Evolutionary conservation across 2,888 invertebrate genomes (phyloP), one percentile per base, ranked within the genome.

Genomic region (Andrena camellia): DNA sequence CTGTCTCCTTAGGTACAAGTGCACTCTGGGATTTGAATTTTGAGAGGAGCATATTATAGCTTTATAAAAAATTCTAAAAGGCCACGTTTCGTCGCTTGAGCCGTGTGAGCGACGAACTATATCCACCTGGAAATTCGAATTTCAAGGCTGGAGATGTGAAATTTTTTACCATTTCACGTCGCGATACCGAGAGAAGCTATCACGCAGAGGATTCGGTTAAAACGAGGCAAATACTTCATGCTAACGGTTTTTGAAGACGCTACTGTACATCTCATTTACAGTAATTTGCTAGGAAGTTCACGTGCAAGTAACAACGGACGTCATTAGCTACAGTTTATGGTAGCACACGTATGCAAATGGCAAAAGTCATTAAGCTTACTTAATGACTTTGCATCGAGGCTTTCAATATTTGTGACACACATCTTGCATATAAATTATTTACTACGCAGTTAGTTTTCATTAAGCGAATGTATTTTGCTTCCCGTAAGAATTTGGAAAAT

Each of bases 151-250:
- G 20, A 31, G 70, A 52, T 26, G 42, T 42, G 42, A 17, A 42
- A 42, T 20, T 20, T 70, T 62, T 50, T 8, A 26, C 33, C 59
- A 60, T 35, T 20, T 62, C n/a, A 8, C 23, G 50, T 54, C 52
- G n/a, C 13, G 17, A 2, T 31, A 20, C 8, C 13, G n/a, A 13
- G 29, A 20, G 23, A 20, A 17, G n/a, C 33, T 48, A 50, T 71
- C 60, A 62, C 17, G 50, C 31, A 23, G 42, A 42, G 17, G 17
- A 62, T 62, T 71, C 57, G 8, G 48, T 31, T 70, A 50, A 57
- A 68, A 13, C n/a, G 2, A 54, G 54, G 52, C 63, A 72, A 63
- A 72, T 72, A 64, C 54, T 64, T 64, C 4, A 26, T 52, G 52
- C n/a, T 72, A 72, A 72, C 33, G 26, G 6, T 33, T 52, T 63